phyloP scores from a whole-genome alignment of 92 coral and sea anemone species.

The Epizoanthus illoricatus region DNA sequence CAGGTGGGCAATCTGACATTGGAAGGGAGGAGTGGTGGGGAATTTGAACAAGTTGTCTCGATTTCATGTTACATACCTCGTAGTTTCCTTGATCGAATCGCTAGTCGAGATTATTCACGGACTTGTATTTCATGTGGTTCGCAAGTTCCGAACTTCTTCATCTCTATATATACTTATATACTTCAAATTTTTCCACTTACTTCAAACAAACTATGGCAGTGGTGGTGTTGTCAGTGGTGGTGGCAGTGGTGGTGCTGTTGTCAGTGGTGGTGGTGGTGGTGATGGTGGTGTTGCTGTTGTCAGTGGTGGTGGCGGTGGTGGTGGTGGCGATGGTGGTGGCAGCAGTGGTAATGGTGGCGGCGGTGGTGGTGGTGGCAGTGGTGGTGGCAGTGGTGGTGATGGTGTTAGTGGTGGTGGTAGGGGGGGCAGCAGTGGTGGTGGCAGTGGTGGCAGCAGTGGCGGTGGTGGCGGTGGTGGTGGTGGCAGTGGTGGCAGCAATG shows the following conservation, averaged over 20 bases:
- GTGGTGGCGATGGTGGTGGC: not conserved
- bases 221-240: too few species aligned
- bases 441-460: not conserved
- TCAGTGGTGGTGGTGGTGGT: not conserved
- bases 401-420: not conserved
- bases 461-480: not conserved
- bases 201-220: too few species aligned
- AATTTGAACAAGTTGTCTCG: too few species aligned
- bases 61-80: too few species aligned
- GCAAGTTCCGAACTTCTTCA: too few species aligned
- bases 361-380: not conserved
- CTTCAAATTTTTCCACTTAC: too few species aligned
- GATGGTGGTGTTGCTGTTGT: not conserved
- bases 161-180: too few species aligned
- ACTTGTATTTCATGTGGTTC: too few species aligned
- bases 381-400: not conserved
- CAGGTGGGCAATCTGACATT: too few species aligned
- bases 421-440: not conserved
- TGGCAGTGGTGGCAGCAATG: not conserved
- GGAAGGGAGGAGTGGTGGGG: too few species aligned
- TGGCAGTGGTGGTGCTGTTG: not conserved
- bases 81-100: too few species aligned
- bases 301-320: not conserved
- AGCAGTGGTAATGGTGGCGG: not conserved
- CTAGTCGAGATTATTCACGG: too few species aligned